Base-by-base conservation (phyloP, 2,797 vertebrate species). In the Phrynocephalus forsythii region DNA sequence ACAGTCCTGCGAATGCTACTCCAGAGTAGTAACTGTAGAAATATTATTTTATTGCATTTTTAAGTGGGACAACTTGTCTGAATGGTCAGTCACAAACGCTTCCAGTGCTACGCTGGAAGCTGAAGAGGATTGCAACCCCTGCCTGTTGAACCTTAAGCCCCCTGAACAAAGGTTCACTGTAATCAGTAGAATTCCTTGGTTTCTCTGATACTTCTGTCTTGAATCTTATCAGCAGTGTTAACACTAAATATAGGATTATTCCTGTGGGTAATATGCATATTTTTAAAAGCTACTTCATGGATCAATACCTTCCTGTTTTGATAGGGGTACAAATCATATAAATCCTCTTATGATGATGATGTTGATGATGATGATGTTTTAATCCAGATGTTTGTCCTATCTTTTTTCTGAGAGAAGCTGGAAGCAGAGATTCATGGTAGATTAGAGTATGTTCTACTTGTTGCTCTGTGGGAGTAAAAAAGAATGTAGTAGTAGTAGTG, bases 41-140 rank as follows among this genome's bases (percentile, higher is more conserved):
- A 93, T 83, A 82, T 87, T 83, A 22, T 71, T 67, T 87, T 5
- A 77, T 52, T 8, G 44, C 33, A 30, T 60, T 56, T 30, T 80
- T 67, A 71, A 22, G 28, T 81, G 28, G n/a, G 15, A 24, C 56
- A 44, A 5, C 72, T 80, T 24, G 60, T 30, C 28, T 33, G 75
- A 52, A 84, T 30, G 11, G 26, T 22, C 26, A 22, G 44, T 80
- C 44, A 13, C 1, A 15, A 68, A n/a, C 71, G 4, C 20, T 56
- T 83, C 10, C 20, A 24, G 60, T 78, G 24, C 81, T 78, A 24
- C 68, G 20, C 67, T 56, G 15, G 52, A 56, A 56, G 52, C 52
- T 56, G 52, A 56, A 56, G 52, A 13, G 52, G 52, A 56, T 13
- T 56, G 52, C 52, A 56, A 13, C 13, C 52, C 52, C 9, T 10